Conservation (phyloP, 2,113 vertebrate genomes). For the Thinocorus orbignyianus region DNA sequence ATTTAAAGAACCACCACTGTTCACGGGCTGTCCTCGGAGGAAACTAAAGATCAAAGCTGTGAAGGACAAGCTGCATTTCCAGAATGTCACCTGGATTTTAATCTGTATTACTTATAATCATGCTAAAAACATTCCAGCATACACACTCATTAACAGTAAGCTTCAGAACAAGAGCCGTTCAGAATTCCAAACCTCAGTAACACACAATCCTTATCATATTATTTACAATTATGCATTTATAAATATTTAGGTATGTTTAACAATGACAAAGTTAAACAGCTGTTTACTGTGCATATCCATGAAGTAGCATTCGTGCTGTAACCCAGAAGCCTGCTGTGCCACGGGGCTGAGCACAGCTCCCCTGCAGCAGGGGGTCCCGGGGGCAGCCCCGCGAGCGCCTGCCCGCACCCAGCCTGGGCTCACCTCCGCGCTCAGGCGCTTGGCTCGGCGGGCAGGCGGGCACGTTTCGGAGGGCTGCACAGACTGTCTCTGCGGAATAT, state of each 20-base stretch:
- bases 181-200: not conserved
- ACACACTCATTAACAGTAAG: too few species aligned
- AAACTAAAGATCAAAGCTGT: not conserved
- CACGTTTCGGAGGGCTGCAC: conserved; percentile 73
- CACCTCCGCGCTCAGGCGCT: conserved; percentile 90
- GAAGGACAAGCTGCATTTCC: not conserved
- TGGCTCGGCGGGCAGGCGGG: conserved; percentile 84
- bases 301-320: not conserved
- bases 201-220: fast-evolving
- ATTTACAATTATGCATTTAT: fast-evolving
- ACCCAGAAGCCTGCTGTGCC: not conserved
- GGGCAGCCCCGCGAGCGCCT: fast-evolving
- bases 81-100: not conserved
- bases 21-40: not conserved
- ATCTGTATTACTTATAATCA: not conserved
- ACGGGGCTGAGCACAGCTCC: fast-evolving
- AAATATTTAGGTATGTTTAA: fast-evolving
- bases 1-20: not conserved
- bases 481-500: conserved; percentile 81
- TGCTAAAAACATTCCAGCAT: not conserved
- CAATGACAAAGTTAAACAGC: not conserved
- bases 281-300: too few species aligned
- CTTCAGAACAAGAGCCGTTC: not conserved
- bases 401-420: not conserved
- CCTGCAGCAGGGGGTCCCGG: fast-evolving